Conservation (phyloP, 2,113 vertebrate species). For the Ceyx margarethae region DNA sequence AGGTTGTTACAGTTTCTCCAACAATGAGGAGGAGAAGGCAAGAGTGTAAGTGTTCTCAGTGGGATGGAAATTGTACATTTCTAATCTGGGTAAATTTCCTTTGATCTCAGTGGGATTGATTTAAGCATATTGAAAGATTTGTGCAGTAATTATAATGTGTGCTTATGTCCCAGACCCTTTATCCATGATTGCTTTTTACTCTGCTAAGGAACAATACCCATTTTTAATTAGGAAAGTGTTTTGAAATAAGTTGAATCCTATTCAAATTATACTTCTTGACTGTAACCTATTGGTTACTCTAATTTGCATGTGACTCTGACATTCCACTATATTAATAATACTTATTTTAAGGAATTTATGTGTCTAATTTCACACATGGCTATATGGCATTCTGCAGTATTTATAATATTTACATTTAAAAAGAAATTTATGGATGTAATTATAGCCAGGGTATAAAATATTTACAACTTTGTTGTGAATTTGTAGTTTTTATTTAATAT, state of each 20-base stretch:
- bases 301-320: not conserved
- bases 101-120: not conserved
- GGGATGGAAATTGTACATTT: not conserved
- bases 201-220: not conserved
- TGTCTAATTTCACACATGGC: not conserved
- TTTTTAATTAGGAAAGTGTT: not conserved
- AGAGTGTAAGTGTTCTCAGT: constrained; percentile 31
- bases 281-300: not conserved
- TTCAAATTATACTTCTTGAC: not conserved
- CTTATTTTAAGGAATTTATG: not conserved
- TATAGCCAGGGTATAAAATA: not conserved
- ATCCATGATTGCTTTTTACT: not conserved
- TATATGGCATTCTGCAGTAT: not conserved
- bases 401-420: not conserved
- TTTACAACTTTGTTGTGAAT: not conserved
- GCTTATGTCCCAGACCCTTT: not conserved
- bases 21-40: constrained; percentile 8
- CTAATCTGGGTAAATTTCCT: not conserved
- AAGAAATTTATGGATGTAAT: not conserved
- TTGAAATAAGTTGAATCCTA: not conserved
- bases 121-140: not conserved
- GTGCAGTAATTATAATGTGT: not conserved
- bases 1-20: constrained; percentile 23
- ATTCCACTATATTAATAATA: not conserved
- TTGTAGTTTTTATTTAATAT: not conserved